A percentile compares a stretch with the other conserved stretches of the same genome.
Evolutionary conservation across 2,797 vertebrate genomes (phyloP).

Genomic region (Syngnathus rostellatus): DNA sequence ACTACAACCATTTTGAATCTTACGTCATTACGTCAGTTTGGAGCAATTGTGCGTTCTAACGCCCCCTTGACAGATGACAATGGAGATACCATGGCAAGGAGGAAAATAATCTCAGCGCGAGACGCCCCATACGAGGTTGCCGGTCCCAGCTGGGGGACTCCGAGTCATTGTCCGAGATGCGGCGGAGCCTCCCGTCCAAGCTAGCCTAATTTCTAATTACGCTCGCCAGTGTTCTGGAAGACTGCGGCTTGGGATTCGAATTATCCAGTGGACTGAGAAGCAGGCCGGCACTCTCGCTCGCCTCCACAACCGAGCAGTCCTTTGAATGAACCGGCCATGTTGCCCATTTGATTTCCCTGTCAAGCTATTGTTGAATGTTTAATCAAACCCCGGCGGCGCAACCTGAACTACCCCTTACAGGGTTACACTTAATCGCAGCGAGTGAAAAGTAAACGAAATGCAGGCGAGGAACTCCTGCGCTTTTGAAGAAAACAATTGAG

Average conservation of each 20-base stretch:
- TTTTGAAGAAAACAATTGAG: constrained; percentile 30
- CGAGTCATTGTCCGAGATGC: constrained; percentile 62
- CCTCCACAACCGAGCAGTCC: constrained; percentile 32
- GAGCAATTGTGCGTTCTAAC: not conserved
- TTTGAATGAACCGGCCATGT: constrained; percentile 38
- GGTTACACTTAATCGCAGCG: constrained; percentile 43
- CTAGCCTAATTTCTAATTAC: constrained; percentile 70
- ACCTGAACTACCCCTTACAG: constrained; percentile 27
- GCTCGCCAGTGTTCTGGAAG: constrained; percentile 70
- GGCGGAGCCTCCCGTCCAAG: constrained; percentile 54
- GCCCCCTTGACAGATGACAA: not conserved
- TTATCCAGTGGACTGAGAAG: constrained; percentile 48
- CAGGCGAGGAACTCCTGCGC: not conserved
- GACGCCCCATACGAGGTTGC: constrained; percentile 42
- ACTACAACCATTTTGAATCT: not conserved
- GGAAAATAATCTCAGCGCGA: constrained; percentile 33
- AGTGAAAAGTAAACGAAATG: constrained; percentile 33
- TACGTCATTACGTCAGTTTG: not conserved
- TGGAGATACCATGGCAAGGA: not conserved
- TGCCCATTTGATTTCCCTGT: constrained; percentile 52
- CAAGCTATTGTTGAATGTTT: constrained; percentile 47
- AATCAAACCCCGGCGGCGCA: constrained; percentile 44
- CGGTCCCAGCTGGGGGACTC: constrained; percentile 39
- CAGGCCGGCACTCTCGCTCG: constrained; percentile 10
- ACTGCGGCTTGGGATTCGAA: constrained; percentile 62